Percentiles rank a stretch among this genome's conserved stretches.
phyloP scores from a whole-genome alignment of 2,113 vertebrate species.

The Agelaius phoeniceus region DNA sequence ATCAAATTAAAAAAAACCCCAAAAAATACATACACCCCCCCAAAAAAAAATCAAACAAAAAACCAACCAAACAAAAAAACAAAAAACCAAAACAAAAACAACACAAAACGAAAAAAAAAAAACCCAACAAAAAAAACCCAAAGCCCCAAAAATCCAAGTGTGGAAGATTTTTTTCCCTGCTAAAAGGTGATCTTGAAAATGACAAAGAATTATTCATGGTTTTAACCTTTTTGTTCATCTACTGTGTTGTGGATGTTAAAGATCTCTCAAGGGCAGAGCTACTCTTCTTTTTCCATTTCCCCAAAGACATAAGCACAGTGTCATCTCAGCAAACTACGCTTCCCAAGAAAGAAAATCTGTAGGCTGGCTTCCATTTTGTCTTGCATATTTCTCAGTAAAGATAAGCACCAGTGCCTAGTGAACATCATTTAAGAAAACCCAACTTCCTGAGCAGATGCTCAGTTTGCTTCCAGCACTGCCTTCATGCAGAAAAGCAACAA shows the following conservation, averaged over 20 bases:
- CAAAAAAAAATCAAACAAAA: background rate
- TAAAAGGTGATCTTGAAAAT: background rate
- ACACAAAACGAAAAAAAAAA: too few relatives aligned
- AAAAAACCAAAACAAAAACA: background rate
- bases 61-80: too few relatives aligned
- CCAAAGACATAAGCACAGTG: background rate
- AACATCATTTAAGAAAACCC: background rate
- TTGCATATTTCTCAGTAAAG: background rate
- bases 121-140: too few relatives aligned
- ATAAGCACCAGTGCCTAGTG: background rate
- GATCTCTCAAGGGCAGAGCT: background rate
- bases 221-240: background rate
- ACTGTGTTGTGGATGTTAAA: background rate
- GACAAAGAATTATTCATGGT: background rate
- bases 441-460: slow-evolving; percentile 11
- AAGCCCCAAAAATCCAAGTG: background rate
- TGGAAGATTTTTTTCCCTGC: background rate
- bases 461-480: background rate
- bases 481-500: background rate
- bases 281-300: background rate
- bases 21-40: too few relatives aligned
- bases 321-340: background rate
- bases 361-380: background rate
- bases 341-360: background rate
- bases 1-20: too few relatives aligned